Percentiles rank a stretch among this genome's conserved stretches.
Evolutionary conservation across 2,113 vertebrate species (phyloP).

Genomic region (Stigmatopora argus): DNA sequence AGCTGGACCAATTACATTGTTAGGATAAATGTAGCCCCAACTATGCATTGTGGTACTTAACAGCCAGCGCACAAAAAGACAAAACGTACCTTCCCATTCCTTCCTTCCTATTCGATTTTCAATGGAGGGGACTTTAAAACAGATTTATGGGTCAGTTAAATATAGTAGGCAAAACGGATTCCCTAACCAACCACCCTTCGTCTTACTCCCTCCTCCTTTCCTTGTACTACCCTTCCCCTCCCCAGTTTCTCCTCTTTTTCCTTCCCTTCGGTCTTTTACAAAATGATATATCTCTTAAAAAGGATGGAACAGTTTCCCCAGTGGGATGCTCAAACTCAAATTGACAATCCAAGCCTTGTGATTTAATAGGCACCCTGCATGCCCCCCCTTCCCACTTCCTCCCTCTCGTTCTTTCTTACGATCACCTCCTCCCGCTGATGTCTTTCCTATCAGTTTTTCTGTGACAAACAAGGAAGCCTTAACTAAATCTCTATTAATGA

Average conservation of each 20-base stretch:
- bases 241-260: constrained; percentile 63
- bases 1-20: constrained; percentile 80
- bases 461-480: constrained; percentile 72
- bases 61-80: constrained; percentile 68
- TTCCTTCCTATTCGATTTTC: constrained; percentile 65
- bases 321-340: constrained; percentile 72
- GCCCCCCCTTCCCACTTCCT: constrained; percentile 25
- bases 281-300: constrained; percentile 78
- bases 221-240: constrained; percentile 51
- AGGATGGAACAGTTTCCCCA: constrained; percentile 68
- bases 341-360: constrained; percentile 72
- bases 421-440: constrained; percentile 36
- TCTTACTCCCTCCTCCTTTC: constrained; percentile 61
- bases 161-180: constrained; percentile 78
- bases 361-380: constrained; percentile 66
- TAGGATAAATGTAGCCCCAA: constrained; percentile 73
- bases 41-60: constrained; percentile 80
- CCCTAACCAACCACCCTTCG: constrained; percentile 64
- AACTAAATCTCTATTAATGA: constrained; percentile 77
- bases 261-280: constrained; percentile 75
- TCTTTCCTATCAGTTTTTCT: constrained; percentile 48
- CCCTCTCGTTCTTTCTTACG: constrained; percentile 28
- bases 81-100: constrained; percentile 52
- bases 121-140: constrained; percentile 79
- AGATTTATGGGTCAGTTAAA: constrained; percentile 85